Percentiles rank a stretch among this genome's conserved stretches.
Conservation (phyloP, 2,888 invertebrate genomes). For the Chamaedrilus cognettii region DNA sequence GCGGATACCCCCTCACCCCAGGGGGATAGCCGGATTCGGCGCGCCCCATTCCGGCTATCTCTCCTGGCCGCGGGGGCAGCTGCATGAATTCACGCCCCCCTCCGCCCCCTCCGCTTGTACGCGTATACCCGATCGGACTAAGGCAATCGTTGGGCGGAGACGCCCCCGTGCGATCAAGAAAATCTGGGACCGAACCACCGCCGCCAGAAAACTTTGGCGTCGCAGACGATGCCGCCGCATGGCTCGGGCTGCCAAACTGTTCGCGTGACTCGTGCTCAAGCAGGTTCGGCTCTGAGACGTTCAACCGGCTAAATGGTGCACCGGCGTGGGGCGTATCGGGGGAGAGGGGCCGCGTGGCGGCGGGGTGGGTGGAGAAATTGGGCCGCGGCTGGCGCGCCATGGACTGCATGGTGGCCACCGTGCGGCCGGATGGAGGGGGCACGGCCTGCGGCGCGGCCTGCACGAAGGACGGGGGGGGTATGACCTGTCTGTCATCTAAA, state of each 20-base stretch:
- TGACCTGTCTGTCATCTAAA: too few relatives aligned
- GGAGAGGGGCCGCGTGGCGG: not conserved
- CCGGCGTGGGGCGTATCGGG: not conserved
- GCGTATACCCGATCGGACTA: too few relatives aligned
- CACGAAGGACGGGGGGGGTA: too few relatives aligned
- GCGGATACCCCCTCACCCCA: not conserved
- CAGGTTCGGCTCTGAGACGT: slow-evolving; percentile 24
- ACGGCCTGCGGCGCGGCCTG: too few relatives aligned
- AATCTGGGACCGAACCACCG: not conserved
- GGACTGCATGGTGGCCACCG: not conserved
- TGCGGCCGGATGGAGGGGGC: not conserved
- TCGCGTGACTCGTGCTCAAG: slow-evolving; percentile 1
- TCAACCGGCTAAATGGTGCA: slow-evolving; percentile 16
- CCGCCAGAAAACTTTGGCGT: not conserved
- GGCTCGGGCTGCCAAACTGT: slow-evolving; percentile 2
- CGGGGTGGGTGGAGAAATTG: slow-evolving; percentile 10
- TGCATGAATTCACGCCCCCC: slow-evolving; percentile 10
- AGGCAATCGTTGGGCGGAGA: not conserved
- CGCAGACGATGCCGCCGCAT: not conserved
- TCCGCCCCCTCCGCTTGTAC: too few relatives aligned
- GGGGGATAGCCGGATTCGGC: not conserved
- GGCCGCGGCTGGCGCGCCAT: slow-evolving; percentile 2
- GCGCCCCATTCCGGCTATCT: slow-evolving; percentile 13
- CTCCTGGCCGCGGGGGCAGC: slow-evolving; percentile 19
- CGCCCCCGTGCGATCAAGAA: not conserved